These are phyloP conservation scores for Heliothis peltigera DNA, from an alignment of 2,888 invertebrate genomes.

Conservation along the genomic window DNA sequence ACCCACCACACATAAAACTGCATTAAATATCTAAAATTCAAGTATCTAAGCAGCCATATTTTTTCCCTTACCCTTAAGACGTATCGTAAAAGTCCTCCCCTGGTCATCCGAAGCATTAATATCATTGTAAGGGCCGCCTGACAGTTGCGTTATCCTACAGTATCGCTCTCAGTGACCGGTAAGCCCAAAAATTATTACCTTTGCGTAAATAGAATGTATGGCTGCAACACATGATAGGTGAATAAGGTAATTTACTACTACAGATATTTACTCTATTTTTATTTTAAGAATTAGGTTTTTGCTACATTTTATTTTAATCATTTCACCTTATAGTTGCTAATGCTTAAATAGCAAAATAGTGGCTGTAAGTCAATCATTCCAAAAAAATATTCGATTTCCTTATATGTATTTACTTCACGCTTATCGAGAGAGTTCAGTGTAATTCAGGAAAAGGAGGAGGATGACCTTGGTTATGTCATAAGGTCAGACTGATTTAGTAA, in stretches of 20 bases:
- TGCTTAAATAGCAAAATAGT: no score
- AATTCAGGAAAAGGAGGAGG: no score
- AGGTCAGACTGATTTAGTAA: no score
- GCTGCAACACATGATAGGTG: constrained; percentile 29
- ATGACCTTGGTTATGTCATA: no score
- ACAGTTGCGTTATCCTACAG: constrained; percentile 75
- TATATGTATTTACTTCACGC: no score
- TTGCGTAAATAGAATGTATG: constrained; percentile 74
- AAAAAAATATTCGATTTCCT: no score
- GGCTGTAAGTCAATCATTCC: no score
- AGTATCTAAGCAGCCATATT: constrained; percentile 38
- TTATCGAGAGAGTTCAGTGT: no score
- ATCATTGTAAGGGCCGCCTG: constrained; percentile 77
- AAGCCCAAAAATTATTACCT: constrained; percentile 77
- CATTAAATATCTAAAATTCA: constrained; percentile 22
- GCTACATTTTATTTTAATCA: no score
- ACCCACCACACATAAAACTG: not conserved
- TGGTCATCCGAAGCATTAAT: constrained; percentile 73
- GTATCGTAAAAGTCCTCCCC: constrained; percentile 62
- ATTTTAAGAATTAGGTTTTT: no score
- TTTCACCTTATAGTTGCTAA: no score
- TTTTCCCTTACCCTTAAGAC: constrained; percentile 45
- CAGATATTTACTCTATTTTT: no score
- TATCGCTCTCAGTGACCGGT: constrained; percentile 72
- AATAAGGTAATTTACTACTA: constrained; percentile 1